A percentile compares a stretch with the other conserved stretches of the same genome.
Conservation (phyloP, 2,888 invertebrate genomes). For the Luperina nickerlii region DNA sequence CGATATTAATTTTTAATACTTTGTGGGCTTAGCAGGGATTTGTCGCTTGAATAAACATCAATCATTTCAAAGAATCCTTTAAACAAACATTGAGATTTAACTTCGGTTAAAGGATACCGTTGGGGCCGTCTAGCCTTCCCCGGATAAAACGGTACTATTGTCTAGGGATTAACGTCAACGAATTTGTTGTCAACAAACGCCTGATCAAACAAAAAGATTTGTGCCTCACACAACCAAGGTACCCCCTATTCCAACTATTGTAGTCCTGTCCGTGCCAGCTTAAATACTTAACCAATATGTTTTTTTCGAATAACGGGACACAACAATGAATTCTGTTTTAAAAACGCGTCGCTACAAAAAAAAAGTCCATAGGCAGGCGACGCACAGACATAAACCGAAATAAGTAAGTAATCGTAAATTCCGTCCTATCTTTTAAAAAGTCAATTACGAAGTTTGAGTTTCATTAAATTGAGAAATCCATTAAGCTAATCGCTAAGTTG, state of each 20-base stretch:
- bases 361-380: conserved; percentile 56
- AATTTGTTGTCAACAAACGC: conserved; percentile 89
- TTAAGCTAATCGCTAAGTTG: conserved; percentile 87
- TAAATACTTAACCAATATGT: conserved; percentile 76
- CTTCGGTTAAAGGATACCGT: conserved; percentile 81
- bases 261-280: conserved; percentile 77
- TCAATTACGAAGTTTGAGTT: conserved; percentile 85
- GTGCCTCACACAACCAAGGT: conserved; percentile 78
- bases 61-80: conserved; percentile 79
- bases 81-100: conserved; percentile 84
- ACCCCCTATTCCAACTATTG: conserved; percentile 83
- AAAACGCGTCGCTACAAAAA: conserved; percentile 65
- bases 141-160: conserved; percentile 86
- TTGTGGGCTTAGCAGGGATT: conserved; percentile 56
- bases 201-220: conserved; percentile 89
- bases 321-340: conserved; percentile 67
- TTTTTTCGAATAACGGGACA: conserved; percentile 72
- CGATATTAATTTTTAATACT: conserved; percentile 62
- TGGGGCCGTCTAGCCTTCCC: conserved; percentile 77
- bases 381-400: conserved; percentile 67
- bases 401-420: conserved; percentile 78
- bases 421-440: conserved; percentile 84
- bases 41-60: conserved; percentile 70
- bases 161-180: conserved; percentile 89
- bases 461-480: conserved; percentile 88